These are phyloP conservation scores for Corythornis vintsioides DNA, from an alignment of 2,113 vertebrate genomes.

Conservation along the genomic window DNA sequence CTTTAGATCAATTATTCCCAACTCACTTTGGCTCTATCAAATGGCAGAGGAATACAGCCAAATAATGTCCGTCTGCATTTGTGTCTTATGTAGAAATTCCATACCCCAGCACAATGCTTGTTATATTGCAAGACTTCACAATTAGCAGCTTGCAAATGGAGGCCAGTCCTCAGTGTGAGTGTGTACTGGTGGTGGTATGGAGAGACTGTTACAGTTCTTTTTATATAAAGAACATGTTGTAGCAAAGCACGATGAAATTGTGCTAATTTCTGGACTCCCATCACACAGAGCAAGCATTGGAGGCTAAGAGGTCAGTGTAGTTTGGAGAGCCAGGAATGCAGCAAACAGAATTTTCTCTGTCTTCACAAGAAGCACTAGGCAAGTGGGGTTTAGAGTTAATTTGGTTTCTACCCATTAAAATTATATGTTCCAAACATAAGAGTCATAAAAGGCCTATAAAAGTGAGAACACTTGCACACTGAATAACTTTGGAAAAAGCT, in stretches of 20 bases:
- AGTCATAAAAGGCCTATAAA: constrained; percentile 18
- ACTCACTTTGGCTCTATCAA: background rate
- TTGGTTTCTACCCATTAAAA: constrained; percentile 50
- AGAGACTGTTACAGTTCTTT: background rate
- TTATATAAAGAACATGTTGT: background rate
- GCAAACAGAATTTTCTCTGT: constrained; percentile 16
- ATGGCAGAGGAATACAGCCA: background rate
- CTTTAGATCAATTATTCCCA: background rate
- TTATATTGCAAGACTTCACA: background rate
- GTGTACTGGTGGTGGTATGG: background rate
- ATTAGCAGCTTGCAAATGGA: background rate
- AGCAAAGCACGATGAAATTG: background rate
- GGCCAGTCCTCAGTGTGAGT: background rate
- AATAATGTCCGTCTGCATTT: background rate
- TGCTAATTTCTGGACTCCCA: background rate
- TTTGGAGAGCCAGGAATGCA: background rate
- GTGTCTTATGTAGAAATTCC: background rate
- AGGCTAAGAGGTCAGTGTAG: background rate
- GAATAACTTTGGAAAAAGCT: background rate
- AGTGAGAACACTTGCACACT: constrained; percentile 22
- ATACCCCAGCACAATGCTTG: background rate
- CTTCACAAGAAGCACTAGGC: constrained; percentile 26
- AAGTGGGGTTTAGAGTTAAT: constrained; percentile 49
- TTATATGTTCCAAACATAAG: constrained; percentile 48
- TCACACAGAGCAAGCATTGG: background rate